phyloP scores from a whole-genome alignment of 2,113 vertebrate species.

The Actenoides lindsayi region DNA sequence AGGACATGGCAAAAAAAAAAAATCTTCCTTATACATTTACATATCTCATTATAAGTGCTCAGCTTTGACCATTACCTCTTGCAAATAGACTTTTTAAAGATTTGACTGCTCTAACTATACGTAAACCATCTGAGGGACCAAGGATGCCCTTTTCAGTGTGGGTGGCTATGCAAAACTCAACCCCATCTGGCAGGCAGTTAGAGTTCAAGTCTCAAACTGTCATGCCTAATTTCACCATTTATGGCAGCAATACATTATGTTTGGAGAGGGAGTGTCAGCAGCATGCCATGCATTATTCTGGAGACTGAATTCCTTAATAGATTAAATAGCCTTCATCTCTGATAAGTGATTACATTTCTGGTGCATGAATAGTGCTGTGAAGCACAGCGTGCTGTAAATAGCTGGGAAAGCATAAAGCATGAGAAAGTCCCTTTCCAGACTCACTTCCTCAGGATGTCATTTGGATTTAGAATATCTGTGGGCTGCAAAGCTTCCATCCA shows the following conservation, averaged over 20 bases:
- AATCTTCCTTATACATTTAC: background rate
- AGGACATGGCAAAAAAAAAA: background rate
- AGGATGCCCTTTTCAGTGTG: background rate
- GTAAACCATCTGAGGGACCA: background rate
- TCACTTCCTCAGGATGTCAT: constrained; percentile 55
- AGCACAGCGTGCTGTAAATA: background rate
- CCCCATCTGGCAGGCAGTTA: background rate
- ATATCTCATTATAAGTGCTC: background rate
- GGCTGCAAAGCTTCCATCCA: constrained; percentile 50
- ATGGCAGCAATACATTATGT: constrained; percentile 1
- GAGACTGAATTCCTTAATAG: background rate
- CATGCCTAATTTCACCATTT: constrained; percentile 45
- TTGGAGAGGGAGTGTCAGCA: constrained; percentile 23
- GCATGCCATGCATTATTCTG: background rate
- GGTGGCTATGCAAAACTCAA: background rate
- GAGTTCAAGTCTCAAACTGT: background rate
- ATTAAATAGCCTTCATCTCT: background rate
- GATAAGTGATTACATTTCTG: constrained; percentile 20
- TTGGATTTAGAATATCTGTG: constrained; percentile 61
- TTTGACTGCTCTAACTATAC: background rate
- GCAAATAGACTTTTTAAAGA: background rate
- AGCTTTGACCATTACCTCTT: background rate
- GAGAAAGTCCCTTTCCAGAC: constrained; percentile 53
- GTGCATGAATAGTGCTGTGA: background rate
- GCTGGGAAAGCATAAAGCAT: constrained; percentile 25